Evolutionary conservation across 2,888 invertebrate species (phyloP).

Genomic region (Crocallis elinguaria): DNA sequence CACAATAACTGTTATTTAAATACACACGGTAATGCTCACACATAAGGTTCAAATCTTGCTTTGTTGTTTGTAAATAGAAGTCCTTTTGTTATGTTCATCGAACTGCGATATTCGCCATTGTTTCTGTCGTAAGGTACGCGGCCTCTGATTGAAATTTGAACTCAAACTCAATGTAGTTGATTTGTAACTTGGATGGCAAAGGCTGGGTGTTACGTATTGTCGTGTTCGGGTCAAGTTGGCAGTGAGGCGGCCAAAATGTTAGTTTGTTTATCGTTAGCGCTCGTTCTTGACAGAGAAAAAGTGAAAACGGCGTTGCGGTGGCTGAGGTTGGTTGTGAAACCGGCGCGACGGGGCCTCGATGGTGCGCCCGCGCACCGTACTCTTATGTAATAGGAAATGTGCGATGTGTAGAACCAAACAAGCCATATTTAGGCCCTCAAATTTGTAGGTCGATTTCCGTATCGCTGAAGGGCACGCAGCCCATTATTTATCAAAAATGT

Average conservation of each 20-base stretch:
- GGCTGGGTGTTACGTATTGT: slow-evolving; percentile 51
- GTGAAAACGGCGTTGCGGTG: slow-evolving; percentile 80
- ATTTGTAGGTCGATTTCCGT: slow-evolving; percentile 39
- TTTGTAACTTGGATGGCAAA: slow-evolving; percentile 48
- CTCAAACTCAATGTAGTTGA: slow-evolving; percentile 53
- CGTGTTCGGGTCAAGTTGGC: slow-evolving; percentile 53
- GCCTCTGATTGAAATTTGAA: slow-evolving; percentile 58
- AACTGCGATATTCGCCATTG: slow-evolving; percentile 54
- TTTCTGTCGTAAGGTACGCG: slow-evolving; percentile 54
- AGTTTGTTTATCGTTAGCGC: slow-evolving; percentile 82
- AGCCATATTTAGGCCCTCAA: slow-evolving; percentile 39
- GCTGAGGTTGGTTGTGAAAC: slow-evolving; percentile 78
- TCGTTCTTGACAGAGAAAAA: slow-evolving; percentile 85
- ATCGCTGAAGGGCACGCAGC: slow-evolving; percentile 28
- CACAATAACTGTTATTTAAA: slow-evolving; percentile 45
- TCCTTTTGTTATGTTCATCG: slow-evolving; percentile 63
- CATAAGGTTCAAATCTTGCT: slow-evolving; percentile 61
- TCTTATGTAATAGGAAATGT: slow-evolving; percentile 73
- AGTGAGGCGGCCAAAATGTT: slow-evolving; percentile 80
- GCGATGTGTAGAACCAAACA: slow-evolving; percentile 46
- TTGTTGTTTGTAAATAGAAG: slow-evolving; percentile 47
- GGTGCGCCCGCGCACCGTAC: slow-evolving; percentile 50
- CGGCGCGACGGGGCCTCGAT: slow-evolving; percentile 66
- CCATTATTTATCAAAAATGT: slow-evolving; percentile 22
- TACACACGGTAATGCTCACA: slow-evolving; percentile 48